phyloP scores from a whole-genome alignment of 2,888 invertebrate genomes.

The Drosophila prolongata region DNA sequence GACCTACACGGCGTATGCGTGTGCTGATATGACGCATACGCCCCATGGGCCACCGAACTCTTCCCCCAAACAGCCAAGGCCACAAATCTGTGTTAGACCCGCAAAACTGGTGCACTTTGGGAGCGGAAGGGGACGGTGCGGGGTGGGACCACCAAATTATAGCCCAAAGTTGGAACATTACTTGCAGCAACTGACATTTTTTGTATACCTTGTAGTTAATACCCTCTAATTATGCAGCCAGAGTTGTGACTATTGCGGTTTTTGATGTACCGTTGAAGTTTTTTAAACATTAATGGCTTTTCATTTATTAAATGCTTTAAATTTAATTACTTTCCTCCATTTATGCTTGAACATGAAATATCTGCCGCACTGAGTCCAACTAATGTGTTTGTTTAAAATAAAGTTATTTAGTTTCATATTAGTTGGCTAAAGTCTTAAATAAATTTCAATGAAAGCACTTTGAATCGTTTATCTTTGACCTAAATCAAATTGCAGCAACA shows the following conservation, averaged over 20 bases:
- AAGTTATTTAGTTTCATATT: too few species aligned
- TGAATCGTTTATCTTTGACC: too few species aligned
- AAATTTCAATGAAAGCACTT: too few species aligned
- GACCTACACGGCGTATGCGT: constrained; percentile 75
- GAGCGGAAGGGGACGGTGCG: background rate
- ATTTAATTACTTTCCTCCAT: background rate
- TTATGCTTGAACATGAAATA: background rate
- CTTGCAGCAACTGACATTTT: constrained; percentile 59
- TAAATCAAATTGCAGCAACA: too few species aligned
- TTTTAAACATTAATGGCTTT: background rate
- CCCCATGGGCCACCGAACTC: constrained; percentile 51
- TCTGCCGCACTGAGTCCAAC: too few species aligned
- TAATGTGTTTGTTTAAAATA: too few species aligned
- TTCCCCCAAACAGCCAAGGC: constrained; percentile 54
- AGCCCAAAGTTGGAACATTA: constrained; percentile 74
- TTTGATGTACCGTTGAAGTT: too few species aligned
- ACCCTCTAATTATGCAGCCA: constrained; percentile 54
- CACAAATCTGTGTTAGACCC: constrained; percentile 71
- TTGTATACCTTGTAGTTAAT: constrained; percentile 51
- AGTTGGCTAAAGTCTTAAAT: too few species aligned
- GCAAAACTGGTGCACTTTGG: constrained; percentile 25
- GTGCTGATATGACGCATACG: constrained; percentile 71
- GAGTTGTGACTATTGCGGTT: background rate
- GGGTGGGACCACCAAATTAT: constrained; percentile 62
- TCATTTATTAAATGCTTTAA: background rate